Percentiles rank a stretch among this genome's conserved stretches.
These are phyloP conservation scores for Latrodectus geometricus DNA, from an alignment of 1,140 invertebrate genomes.

Conservation along the genomic window DNA sequence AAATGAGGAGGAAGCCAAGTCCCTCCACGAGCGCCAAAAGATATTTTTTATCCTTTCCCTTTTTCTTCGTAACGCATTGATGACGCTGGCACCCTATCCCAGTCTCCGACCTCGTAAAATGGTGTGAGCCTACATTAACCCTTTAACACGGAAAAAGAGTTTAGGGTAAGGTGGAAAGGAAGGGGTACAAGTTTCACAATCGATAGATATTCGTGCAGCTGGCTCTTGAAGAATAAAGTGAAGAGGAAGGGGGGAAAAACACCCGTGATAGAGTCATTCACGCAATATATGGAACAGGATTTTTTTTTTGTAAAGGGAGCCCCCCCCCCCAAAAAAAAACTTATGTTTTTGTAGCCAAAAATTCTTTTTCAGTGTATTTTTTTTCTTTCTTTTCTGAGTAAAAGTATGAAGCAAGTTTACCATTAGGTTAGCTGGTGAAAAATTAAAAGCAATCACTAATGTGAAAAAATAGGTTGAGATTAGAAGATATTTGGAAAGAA, in stretches of 20 bases:
- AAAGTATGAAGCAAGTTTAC: not conserved
- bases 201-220: constrained; percentile 51
- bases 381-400: not conserved
- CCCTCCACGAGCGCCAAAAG: constrained; percentile 7
- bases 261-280: not conserved
- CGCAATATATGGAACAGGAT: not conserved
- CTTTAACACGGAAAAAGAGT: constrained; percentile 40
- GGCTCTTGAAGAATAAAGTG: constrained; percentile 1
- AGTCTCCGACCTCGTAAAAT: not conserved
- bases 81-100: constrained; percentile 4
- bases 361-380: constrained; percentile 13
- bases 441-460: not conserved
- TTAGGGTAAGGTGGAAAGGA: constrained; percentile 25
- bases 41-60: constrained; percentile 32
- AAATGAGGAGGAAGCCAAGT: not conserved
- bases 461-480: not conserved
- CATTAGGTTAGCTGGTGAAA: not conserved
- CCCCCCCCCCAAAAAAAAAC: constrained; percentile 9
- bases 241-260: not conserved
- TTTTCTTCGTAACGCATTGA: constrained; percentile 4
- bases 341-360: not conserved
- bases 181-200: constrained; percentile 38
- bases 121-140: constrained; percentile 43
- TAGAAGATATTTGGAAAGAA: not conserved
- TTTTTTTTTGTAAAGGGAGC: constrained; percentile 10